Percentiles rank a stretch among this genome's conserved stretches.
phyloP scores from a whole-genome alignment of 2,797 vertebrate genomes.

The Dicrostonyx torquatus region DNA sequence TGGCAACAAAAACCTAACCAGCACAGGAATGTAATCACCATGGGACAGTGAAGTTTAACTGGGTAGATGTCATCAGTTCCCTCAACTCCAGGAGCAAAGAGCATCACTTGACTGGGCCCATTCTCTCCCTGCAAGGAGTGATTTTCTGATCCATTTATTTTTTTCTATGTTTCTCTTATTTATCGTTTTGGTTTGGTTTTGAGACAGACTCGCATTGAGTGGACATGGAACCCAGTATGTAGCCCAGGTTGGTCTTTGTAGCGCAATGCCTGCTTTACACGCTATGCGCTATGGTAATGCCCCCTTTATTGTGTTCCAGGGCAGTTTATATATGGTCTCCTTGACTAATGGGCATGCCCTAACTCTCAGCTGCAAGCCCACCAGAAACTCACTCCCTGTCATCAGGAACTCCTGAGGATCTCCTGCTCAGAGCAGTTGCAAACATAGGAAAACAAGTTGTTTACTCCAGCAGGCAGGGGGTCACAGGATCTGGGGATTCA shows the following conservation, averaged over 20 bases:
- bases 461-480: no score
- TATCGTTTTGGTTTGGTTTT: not conserved
- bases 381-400: no score
- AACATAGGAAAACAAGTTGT: no score
- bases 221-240: not conserved
- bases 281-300: no score
- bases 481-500: no score
- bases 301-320: no score
- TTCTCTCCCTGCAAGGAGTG: not conserved
- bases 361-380: no score
- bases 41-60: constrained; percentile 5
- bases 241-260: not conserved
- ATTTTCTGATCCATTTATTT: not conserved
- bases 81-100: not conserved
- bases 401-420: no score
- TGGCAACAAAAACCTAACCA: not conserved
- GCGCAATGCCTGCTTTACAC: no score
- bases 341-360: no score
- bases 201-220: not conserved
- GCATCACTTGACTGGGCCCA: not conserved
- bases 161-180: not conserved
- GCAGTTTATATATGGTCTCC: no score
- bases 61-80: not conserved
- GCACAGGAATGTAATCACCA: not conserved
- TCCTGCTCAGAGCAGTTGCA: no score